Evolutionary conservation across 1,140 invertebrate genomes (phyloP).

Genomic region (Paraescarpia echinospica): DNA sequence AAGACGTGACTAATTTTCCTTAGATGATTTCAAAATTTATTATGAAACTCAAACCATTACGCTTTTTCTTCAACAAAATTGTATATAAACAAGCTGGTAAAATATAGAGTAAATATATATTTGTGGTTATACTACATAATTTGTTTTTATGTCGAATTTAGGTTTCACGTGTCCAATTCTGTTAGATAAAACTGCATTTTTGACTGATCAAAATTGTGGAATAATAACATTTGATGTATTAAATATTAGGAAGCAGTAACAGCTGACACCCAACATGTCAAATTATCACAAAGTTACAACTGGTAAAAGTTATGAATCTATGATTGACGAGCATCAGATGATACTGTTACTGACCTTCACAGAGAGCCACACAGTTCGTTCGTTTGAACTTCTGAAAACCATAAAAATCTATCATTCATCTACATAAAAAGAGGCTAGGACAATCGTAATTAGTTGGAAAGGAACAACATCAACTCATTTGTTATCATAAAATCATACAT

Average conservation of each 20-base stretch:
- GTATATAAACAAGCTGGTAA: no score
- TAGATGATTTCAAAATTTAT: no score
- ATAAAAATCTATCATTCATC: background rate
- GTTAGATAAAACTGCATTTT: background rate
- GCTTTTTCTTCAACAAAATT: no score
- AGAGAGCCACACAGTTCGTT: background rate
- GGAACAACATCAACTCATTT: background rate
- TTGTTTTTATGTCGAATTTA: no score
- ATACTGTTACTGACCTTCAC: background rate
- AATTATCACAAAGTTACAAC: background rate
- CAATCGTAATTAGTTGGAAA: constrained; percentile 3
- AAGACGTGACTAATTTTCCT: no score
- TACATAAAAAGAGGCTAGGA: background rate
- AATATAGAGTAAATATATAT: no score
- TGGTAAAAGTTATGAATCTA: background rate
- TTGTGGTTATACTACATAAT: no score
- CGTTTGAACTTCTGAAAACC: background rate
- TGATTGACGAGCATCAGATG: no score
- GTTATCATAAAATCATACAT: background rate
- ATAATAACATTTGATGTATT: no score
- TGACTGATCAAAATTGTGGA: background rate
- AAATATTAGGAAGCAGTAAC: background rate
- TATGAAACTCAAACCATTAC: no score
- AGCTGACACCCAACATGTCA: background rate
- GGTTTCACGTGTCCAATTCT: background rate